Conservation (phyloP, 2,113 vertebrate species). For the Tetrao urogallus region DNA sequence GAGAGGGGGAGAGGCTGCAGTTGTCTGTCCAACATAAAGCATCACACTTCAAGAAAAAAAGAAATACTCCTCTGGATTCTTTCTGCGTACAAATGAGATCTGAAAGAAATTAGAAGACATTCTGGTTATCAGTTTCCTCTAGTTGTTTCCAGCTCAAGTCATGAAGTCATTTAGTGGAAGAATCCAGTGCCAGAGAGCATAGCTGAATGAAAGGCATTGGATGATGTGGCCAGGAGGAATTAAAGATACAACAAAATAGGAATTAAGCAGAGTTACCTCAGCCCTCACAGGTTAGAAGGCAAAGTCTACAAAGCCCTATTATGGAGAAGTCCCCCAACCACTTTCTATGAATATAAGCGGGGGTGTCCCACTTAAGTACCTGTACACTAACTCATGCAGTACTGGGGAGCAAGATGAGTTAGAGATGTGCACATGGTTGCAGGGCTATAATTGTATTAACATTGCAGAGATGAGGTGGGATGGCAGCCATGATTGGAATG, state of each 20-base stretch:
- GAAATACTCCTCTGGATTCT: not conserved
- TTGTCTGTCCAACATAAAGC: not conserved
- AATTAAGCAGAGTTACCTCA: not conserved
- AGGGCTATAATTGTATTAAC: not conserved
- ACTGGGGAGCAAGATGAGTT: not conserved
- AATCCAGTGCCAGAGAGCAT: not conserved
- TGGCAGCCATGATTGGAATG: not conserved
- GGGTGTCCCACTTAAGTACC: not conserved
- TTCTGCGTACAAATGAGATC: not conserved
- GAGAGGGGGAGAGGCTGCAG: not conserved
- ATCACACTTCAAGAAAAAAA: not conserved
- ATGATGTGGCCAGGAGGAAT: not conserved
- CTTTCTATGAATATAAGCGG: not conserved
- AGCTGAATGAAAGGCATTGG: not conserved
- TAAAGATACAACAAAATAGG: not conserved
- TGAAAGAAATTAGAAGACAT: not conserved
- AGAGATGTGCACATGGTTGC: not conserved
- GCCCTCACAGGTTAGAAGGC: not conserved
- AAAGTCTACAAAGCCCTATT: not conserved
- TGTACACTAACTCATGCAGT: not conserved
- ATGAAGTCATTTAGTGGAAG: not conserved
- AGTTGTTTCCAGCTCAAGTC: not conserved
- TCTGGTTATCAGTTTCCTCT: not conserved
- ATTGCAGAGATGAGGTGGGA: not conserved
- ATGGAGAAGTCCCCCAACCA: not conserved